phyloP scores from a whole-genome alignment of 2,113 vertebrate species.

The Stigmatopora nigra region DNA sequence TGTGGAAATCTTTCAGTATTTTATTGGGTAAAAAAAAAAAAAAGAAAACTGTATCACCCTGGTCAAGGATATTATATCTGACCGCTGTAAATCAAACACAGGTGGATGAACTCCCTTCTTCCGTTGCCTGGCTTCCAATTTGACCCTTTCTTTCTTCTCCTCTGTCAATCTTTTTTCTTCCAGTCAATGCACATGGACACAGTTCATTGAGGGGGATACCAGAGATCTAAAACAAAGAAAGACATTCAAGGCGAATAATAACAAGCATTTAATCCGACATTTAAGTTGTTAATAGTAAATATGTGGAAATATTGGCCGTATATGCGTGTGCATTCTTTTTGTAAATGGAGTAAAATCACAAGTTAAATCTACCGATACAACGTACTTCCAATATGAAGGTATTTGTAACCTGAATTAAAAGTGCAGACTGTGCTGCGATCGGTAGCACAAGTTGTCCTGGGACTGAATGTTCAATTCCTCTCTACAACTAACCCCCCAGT shows the following conservation, averaged over 20 bases:
- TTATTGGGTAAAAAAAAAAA: conserved; percentile 43
- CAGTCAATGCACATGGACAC: conserved; percentile 19
- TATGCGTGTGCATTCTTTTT: not conserved
- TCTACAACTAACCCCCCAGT: no score
- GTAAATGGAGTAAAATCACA: not conserved
- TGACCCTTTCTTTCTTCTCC: conserved; percentile 51
- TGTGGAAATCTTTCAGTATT: conserved; percentile 26
- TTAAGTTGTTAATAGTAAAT: conserved; percentile 7
- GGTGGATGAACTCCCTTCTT: conserved; percentile 68
- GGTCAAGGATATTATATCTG: conserved; percentile 58
- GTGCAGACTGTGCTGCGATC: no score
- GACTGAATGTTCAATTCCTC: no score
- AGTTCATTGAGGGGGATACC: conserved; percentile 26
- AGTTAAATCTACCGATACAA: not conserved
- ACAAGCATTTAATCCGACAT: conserved; percentile 2
- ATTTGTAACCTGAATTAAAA: no score
- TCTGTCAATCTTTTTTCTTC: conserved; percentile 38
- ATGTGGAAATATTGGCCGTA: not conserved
- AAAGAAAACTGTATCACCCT: conserved; percentile 58
- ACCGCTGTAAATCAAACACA: conserved; percentile 68
- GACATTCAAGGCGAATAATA: conserved; percentile 5
- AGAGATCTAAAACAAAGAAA: conserved; percentile 16
- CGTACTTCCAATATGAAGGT: not conserved
- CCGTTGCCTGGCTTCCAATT: conserved; percentile 57
- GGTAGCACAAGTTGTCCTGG: no score